Conservation (phyloP, 1,140 invertebrate genomes). For the Drosophila trapezifrons region DNA sequence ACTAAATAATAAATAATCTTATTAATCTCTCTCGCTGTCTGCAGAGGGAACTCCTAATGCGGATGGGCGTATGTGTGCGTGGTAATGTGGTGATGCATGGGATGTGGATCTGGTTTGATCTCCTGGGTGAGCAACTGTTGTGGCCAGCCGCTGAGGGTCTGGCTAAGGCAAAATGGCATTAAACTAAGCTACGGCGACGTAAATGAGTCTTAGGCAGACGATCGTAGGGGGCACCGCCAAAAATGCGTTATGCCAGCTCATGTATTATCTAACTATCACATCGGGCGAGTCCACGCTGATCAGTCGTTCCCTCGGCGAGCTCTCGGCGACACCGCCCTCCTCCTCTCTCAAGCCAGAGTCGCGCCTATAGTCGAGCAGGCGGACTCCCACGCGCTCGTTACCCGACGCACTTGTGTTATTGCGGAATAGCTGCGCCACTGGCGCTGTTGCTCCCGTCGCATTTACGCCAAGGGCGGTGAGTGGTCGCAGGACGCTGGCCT, state of each 20-base stretch:
- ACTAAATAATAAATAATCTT: slow-evolving; percentile 80
- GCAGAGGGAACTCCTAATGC: slow-evolving; percentile 47
- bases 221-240: slow-evolving; percentile 34
- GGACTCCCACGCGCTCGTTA: slow-evolving; percentile 62
- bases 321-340: slow-evolving; percentile 22
- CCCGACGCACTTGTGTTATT: slow-evolving; percentile 10
- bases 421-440: slow-evolving; percentile 26
- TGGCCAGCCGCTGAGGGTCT: slow-evolving; percentile 10
- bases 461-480: slow-evolving; percentile 48
- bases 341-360: slow-evolving; percentile 41
- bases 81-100: slow-evolving; percentile 19
- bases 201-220: slow-evolving; percentile 59
- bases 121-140: slow-evolving; percentile 7
- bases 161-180: slow-evolving; percentile 52
- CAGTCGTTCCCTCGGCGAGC: slow-evolving; percentile 44
- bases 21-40: slow-evolving; percentile 70
- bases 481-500: slow-evolving; percentile 57
- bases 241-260: slow-evolving; percentile 53
- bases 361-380: slow-evolving; percentile 67
- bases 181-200: slow-evolving; percentile 40
- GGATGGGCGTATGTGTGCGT: slow-evolving; percentile 27
- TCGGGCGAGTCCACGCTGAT: slow-evolving; percentile 45
- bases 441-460: slow-evolving; percentile 1
- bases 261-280: slow-evolving; percentile 78
- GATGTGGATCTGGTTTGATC: not conserved